These are phyloP conservation scores for Trichoplax adhaerens DNA, from an alignment of 37 sponge, comb jelly and placozoan species.

Conservation along the genomic window DNA sequence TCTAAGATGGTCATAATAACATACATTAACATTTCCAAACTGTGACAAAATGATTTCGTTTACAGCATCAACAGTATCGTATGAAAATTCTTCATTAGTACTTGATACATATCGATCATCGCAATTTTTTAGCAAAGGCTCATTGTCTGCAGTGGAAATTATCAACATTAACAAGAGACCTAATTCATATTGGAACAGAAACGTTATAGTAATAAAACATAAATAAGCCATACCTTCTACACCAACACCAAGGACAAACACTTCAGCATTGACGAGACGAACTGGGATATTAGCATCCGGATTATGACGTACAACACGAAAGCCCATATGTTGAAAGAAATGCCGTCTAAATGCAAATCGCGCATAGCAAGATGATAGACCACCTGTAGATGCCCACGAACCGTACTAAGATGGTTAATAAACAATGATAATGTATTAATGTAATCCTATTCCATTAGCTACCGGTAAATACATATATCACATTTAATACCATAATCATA, in stretches of 20 bases:
- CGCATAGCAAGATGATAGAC: constrained; percentile 50
- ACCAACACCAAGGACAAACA: constrained; percentile 50
- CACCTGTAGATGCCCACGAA: constrained; percentile 68
- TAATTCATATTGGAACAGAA: not conserved
- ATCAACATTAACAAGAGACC: not conserved
- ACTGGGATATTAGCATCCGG: constrained; percentile 25
- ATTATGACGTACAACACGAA: constrained; percentile 51
- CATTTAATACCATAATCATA: constrained; percentile 33
- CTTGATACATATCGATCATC: not conserved
- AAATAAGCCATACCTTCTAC: constrained; percentile 28
- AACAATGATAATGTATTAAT: not conserved
- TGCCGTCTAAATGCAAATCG: constrained; percentile 68
- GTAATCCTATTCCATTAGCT: not conserved
- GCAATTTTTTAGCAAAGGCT: not conserved
- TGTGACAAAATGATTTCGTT: too few relatives aligned
- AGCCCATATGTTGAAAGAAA: constrained; percentile 78
- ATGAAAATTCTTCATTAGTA: not conserved
- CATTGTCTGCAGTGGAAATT: not conserved
- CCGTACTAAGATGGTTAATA: constrained; percentile 36
- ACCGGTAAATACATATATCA: not conserved
- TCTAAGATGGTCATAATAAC: too few relatives aligned
- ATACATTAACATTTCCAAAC: too few relatives aligned
- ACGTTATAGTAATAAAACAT: not conserved
- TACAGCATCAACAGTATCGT: too few relatives aligned
- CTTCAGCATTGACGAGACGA: constrained; percentile 36